phyloP scores from a whole-genome alignment of 2,888 invertebrate genomes.

The Ditula angustiorana region DNA sequence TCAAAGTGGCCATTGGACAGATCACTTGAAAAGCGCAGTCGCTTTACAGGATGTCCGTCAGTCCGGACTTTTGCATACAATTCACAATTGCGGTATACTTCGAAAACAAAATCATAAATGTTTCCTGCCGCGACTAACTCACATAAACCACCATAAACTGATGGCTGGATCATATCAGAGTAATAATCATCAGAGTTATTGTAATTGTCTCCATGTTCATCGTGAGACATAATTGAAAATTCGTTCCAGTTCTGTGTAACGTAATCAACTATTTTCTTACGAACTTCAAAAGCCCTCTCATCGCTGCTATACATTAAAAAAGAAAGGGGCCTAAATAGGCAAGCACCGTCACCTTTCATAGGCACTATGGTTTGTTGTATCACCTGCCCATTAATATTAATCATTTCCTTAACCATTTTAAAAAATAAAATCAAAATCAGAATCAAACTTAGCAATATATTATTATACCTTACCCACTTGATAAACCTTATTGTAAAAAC shows the following conservation, averaged over 20 bases:
- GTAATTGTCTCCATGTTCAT: background rate
- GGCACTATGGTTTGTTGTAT: background rate
- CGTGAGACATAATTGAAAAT: background rate
- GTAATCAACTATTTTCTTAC: conserved; percentile 1
- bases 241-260: conserved; percentile 1
- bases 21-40: no score
- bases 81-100: background rate
- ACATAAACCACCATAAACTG: background rate
- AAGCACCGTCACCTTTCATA: background rate
- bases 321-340: conserved; percentile 9
- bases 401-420: conserved; percentile 8
- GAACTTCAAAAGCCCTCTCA: background rate
- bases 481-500: no score
- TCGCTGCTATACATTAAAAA: background rate
- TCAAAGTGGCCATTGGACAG: no score
- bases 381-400: conserved; percentile 2
- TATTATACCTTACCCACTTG: no score
- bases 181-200: background rate
- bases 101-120: background rate
- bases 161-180: background rate
- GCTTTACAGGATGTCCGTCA: background rate
- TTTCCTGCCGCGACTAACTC: background rate
- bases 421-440: background rate
- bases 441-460: no score
- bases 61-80: background rate